Evolutionary conservation across 2,797 vertebrate genomes (phyloP).

Genomic region (Ptychadena robeensis): DNA sequence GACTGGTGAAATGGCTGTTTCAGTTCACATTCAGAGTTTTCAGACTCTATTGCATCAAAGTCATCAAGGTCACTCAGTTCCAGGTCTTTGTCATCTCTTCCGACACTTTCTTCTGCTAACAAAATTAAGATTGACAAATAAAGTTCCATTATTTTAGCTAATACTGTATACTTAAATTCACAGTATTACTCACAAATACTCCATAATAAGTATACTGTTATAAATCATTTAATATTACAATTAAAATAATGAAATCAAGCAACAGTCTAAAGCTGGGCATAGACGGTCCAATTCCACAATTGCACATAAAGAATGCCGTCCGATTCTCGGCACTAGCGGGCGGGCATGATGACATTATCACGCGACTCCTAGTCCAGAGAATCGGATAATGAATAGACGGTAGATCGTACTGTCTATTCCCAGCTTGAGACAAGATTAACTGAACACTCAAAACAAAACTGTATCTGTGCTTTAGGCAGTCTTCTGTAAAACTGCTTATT

Average conservation of each 20-base stretch:
- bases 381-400: too few species aligned
- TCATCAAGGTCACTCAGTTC: slow-evolving; percentile 95
- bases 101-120: slow-evolving; percentile 76
- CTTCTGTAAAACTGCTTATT: too few species aligned
- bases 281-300: too few species aligned
- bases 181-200: background rate
- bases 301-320: too few species aligned
- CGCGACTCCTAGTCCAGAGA: too few species aligned
- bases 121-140: slow-evolving; percentile 12
- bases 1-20: slow-evolving; percentile 80
- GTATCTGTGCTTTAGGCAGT: too few species aligned
- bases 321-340: too few species aligned
- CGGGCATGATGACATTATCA: too few species aligned
- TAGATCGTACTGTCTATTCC: too few species aligned
- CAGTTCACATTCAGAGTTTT: slow-evolving; percentile 89
- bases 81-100: slow-evolving; percentile 89
- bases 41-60: slow-evolving; percentile 89
- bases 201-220: background rate
- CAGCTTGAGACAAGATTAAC: too few species aligned
- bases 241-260: too few species aligned
- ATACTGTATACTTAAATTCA: background rate
- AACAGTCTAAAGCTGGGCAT: background rate
- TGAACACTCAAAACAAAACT: too few species aligned
- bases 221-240: background rate
- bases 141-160: background rate